Base-by-base conservation (phyloP, 37 sponge, comb jelly and placozoan species). In the Haliclona indistincta region DNA sequence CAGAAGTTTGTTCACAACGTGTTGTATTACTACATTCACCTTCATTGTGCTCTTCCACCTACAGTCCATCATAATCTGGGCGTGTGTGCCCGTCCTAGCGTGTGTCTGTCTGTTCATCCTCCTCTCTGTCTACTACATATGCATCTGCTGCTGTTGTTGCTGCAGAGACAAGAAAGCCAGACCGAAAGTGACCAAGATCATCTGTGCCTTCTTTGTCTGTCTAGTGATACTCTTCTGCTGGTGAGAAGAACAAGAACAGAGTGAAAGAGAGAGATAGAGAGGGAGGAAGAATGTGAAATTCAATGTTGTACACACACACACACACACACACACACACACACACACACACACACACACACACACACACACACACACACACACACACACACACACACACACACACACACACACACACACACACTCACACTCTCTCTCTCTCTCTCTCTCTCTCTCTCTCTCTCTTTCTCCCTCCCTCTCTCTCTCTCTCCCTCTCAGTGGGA, bases 11-110 rank as follows among this genome's bases (percentile, higher is more conserved):
- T 83, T 32, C n/a, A 43, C 22, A 52, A 15, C 2, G 6, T 78
- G 44, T 23, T 78, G n/a, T n/a, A n/a, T n/a, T n/a, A n/a, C n/a
- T n/a, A n/a, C n/a, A n/a, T n/a, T n/a, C n/a, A n/a, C n/a, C n/a
- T n/a, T n/a, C n/a, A 20, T 2, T 64, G 4, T 30, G 8, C 34
- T 38, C 44, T 44, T 77, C 13, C 47, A 41, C 32, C 64, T 29
- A 30, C 70, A 87, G 87, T 70, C 81, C 23, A 56, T 87, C 4
- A 87, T 87, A 54, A 80, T 87, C 17, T 87, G 87, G 87, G 81
- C 87, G 61, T 87, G 87, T 70, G 63, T 87, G 8, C 87, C 87
- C 42, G 68, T 87, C 37, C 65, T 87, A 25, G 51, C 34, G 15
- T 70, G 79, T 25, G 37, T 87, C 2, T 76, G 76, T 69, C 64